Evolutionary conservation across 2,888 invertebrate genomes (phyloP), one percentile per base, ranked within the genome.

Genomic region (Serrognathus titanus): DNA sequence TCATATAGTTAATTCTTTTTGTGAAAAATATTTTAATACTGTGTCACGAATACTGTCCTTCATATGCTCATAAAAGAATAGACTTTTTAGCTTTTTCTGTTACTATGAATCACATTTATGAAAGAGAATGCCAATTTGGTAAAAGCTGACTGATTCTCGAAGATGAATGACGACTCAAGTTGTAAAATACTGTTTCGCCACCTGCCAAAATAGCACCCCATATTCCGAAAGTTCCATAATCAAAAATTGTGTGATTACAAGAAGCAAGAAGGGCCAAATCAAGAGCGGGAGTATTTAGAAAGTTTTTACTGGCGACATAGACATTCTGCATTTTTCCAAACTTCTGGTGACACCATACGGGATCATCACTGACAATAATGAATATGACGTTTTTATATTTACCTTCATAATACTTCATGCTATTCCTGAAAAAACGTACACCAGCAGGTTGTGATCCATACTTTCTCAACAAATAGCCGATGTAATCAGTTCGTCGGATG

Each of bases 401-500:
- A 12, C 63, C 63, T 60, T 78, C 74, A 65, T 75, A 81, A 59
- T 78, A 74, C 37, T 66, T 66, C 79, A 81, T 80, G 2, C 80
- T 80, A 11, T 68, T 63, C 39, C 67, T 63, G 67, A 78, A 81
- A 66, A 78, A 81, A 16, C 63, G 66, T 4, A 69, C 63, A 54
- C 72, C 72, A 4, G 78, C 80, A n/a, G 79, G 74, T 40, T 71
- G 69, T 6, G 75, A 75, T 40, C 78, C 75, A 51, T 80, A 72
- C 62, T 81, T 82, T 55, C 79, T 75, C 78, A 80, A 80, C 16
- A 84, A 70, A 67, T 82, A 83, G 53, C 78, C 77, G 36, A 80
- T 75, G 67, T 83, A 84, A 69, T 84, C 84, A 1, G 83, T 83
- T 53, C 83, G 74, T 48, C 83, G 72, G 6, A 83, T 80, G 62